phyloP scores from a whole-genome alignment of 2,888 invertebrate genomes.

The Tipula confusa region DNA sequence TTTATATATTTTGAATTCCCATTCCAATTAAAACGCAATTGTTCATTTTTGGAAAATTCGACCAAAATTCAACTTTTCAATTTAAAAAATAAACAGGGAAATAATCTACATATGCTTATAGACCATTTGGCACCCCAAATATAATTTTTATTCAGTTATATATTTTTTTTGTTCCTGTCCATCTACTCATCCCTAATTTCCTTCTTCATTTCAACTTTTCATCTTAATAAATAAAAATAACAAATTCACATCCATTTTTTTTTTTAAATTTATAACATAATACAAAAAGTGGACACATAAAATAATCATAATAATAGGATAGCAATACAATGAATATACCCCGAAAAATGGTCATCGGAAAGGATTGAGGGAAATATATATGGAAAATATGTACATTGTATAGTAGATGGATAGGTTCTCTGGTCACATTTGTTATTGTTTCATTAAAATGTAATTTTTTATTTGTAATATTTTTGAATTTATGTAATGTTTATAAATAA shows the following conservation, averaged over 20 bases:
- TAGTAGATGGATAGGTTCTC: background rate
- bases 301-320: constrained; percentile 12
- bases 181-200: background rate
- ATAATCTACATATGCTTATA: background rate
- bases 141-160: background rate
- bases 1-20: background rate
- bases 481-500: background rate
- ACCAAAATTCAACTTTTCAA: background rate
- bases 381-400: background rate
- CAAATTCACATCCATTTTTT: background rate
- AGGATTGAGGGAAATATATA: background rate
- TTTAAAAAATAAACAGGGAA: background rate
- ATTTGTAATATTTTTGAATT: constrained; percentile 1
- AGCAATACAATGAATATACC: background rate
- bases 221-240: constrained; percentile 25
- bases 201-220: constrained; percentile 1
- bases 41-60: background rate
- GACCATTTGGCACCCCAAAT: background rate
- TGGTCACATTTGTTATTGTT: constrained; percentile 29
- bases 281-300: background rate
- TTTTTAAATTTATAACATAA: background rate
- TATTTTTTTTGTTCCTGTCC: background rate
- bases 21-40: constrained; percentile 1
- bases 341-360: constrained; percentile 4
- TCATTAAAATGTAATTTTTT: constrained; percentile 30